Conservation (phyloP, 2,797 vertebrate genomes). For the Atherinosoma microstoma region DNA sequence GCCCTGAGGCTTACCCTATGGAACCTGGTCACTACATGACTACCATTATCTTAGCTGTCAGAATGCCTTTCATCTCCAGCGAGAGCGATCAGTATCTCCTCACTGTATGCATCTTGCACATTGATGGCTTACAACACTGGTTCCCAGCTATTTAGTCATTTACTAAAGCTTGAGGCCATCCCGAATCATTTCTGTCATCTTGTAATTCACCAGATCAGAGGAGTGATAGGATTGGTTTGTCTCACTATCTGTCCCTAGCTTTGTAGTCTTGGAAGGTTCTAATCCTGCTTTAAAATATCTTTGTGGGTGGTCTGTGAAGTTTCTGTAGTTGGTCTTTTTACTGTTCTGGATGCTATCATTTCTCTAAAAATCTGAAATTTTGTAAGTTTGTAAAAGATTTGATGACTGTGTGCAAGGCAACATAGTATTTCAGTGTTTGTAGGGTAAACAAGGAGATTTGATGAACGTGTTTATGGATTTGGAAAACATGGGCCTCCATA, state of each 20-base stretch:
- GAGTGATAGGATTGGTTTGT: slow-evolving; percentile 51
- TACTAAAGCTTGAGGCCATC: slow-evolving; percentile 47
- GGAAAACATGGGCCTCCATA: not conserved
- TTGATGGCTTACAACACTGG: slow-evolving; percentile 56
- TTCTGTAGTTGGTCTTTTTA: slow-evolving; percentile 7
- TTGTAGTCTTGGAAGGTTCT: slow-evolving; percentile 32
- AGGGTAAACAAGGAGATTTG: not conserved
- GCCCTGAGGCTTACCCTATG: slow-evolving; percentile 44
- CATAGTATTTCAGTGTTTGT: slow-evolving; percentile 12
- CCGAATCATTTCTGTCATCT: slow-evolving; percentile 56
- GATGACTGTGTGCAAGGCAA: not conserved
- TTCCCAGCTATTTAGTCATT: slow-evolving; percentile 59
- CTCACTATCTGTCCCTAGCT: slow-evolving; percentile 48
- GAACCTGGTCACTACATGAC: slow-evolving; percentile 52
- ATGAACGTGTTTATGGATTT: slow-evolving; percentile 29
- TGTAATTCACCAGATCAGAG: slow-evolving; percentile 55
- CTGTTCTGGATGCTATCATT: slow-evolving; percentile 18
- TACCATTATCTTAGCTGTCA: slow-evolving; percentile 48
- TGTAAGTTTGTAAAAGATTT: slow-evolving; percentile 2
- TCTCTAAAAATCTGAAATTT: slow-evolving; percentile 4
- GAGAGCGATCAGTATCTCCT: slow-evolving; percentile 65
- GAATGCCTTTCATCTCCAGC: slow-evolving; percentile 68
- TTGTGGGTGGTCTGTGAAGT: slow-evolving; percentile 60
- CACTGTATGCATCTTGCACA: slow-evolving; percentile 53
- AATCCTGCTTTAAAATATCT: slow-evolving; percentile 46